These are phyloP conservation scores for Lates japonicus DNA, from an alignment of 2,797 vertebrate genomes.

Conservation along the genomic window DNA sequence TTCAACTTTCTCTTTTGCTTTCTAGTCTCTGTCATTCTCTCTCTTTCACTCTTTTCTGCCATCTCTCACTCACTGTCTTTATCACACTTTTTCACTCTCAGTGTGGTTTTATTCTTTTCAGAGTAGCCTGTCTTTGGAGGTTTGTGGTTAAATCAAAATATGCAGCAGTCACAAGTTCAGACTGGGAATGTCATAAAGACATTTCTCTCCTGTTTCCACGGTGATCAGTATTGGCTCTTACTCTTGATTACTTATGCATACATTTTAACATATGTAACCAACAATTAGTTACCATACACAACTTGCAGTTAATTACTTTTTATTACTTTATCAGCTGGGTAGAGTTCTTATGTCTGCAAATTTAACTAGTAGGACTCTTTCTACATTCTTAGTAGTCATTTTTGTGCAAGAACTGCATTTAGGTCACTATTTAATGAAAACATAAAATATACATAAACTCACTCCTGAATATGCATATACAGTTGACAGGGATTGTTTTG, in stretches of 20 bases:
- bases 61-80: conserved; percentile 36
- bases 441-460: background rate
- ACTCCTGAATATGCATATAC: background rate
- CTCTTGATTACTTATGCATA: background rate
- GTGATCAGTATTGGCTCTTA: background rate
- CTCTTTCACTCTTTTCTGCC: conserved; percentile 40
- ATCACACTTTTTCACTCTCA: conserved; percentile 37
- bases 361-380: background rate
- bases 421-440: background rate
- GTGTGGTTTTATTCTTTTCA: conserved; percentile 50
- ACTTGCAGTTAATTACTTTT: background rate
- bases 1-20: conserved; percentile 59
- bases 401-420: background rate
- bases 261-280: background rate
- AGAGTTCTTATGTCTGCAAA: background rate
- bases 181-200: conserved; percentile 14
- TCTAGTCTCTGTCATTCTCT: conserved; percentile 36
- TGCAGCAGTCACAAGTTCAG: conserved; percentile 38
- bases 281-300: background rate
- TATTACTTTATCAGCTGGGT: background rate
- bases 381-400: background rate
- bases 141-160: conserved; percentile 49
- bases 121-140: conserved; percentile 15
- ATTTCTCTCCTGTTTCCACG: conserved; percentile 28
- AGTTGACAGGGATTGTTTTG: background rate